Base-by-base conservation (phyloP, 2,888 invertebrate genomes). In the Bombylius discolor region DNA sequence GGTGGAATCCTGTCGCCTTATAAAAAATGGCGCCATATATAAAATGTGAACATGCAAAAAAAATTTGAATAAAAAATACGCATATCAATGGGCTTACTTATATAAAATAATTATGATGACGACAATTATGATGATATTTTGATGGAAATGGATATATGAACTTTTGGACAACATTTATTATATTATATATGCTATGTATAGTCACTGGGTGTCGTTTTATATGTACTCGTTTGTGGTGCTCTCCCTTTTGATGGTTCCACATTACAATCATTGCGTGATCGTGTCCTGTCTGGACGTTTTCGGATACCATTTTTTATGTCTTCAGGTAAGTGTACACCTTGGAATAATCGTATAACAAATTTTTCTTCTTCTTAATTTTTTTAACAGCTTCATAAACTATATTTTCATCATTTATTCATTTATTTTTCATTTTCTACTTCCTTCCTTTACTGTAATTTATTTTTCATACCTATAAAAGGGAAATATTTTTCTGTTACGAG, bases 301-400 rank as follows among this genome's bases (percentile, higher is more conserved):
- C 82, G 96, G 70, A 94, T 97, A 75, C 97, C 97, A 56, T 97
- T 91, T 78, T 97, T 95, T 78, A 95, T 97, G 93, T 94, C 94
- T 69, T 88, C 89, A 79, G 93, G 94, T 93, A 75, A 80, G 80
- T 42, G 12, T 6, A 23, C 23, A 23, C 68, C 49, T 47, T 14
- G 14, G 33, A 31, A 23, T 13, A 36, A 34, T 9, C 34, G 31
- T 12, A 51, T 42, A 42, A 42, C 31, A 14, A 36, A 14, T 49
- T 13, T 31, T 42, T 45, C 9, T 44, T 53, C 9, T 44, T 44
- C 13, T 44, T 4, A 12, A 5, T 44, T 44, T 12, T 23, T 23
- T 39, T 39, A 7, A 39, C 39, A 39, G 39, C 11, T 23, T 23
- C 23, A 23, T 23, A 23, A 23, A 23, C 23, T 23, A 23, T 3